A percentile compares a stretch with the other conserved stretches of the same genome.
These are phyloP conservation scores for Harmothoe impar DNA, from an alignment of 2,888 invertebrate genomes.

Conservation along the genomic window DNA sequence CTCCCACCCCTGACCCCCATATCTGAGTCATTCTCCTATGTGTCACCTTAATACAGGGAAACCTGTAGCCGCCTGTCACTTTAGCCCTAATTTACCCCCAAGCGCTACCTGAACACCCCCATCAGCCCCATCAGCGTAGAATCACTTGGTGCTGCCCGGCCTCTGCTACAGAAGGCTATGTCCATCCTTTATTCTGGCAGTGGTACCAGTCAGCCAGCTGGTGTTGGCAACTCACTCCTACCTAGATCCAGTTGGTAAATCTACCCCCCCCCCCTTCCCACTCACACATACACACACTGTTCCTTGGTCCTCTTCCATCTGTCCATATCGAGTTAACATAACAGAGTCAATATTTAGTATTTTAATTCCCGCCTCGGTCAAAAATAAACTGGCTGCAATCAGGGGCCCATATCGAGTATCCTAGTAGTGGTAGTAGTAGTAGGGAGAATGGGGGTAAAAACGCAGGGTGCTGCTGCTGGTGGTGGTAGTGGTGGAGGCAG, in stretches of 20 bases:
- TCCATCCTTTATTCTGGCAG: background rate
- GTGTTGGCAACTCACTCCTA: background rate
- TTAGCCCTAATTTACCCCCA: background rate
- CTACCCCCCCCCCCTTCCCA: background rate
- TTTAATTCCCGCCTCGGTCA: background rate
- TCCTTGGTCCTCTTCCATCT: background rate
- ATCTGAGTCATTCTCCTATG: slow-evolving; percentile 16
- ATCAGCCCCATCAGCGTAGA: background rate
- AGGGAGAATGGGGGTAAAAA: background rate
- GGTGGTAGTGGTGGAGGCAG: background rate
- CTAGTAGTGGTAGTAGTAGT: background rate
- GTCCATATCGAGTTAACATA: background rate
- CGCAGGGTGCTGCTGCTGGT: background rate
- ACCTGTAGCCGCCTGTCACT: background rate
- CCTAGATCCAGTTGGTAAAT: background rate
- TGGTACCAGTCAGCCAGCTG: background rate
- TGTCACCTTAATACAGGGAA: background rate
- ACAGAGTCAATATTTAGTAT: background rate
- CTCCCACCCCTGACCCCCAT: background rate
- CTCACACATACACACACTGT: no score
- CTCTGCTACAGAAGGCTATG: background rate
- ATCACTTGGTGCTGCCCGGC: background rate
- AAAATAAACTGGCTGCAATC: background rate
- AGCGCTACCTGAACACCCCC: slow-evolving; percentile 19
- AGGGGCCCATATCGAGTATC: no score